These are phyloP conservation scores for Diglossa cyanea DNA, from an alignment of 2,797 vertebrate species.

Conservation along the genomic window DNA sequence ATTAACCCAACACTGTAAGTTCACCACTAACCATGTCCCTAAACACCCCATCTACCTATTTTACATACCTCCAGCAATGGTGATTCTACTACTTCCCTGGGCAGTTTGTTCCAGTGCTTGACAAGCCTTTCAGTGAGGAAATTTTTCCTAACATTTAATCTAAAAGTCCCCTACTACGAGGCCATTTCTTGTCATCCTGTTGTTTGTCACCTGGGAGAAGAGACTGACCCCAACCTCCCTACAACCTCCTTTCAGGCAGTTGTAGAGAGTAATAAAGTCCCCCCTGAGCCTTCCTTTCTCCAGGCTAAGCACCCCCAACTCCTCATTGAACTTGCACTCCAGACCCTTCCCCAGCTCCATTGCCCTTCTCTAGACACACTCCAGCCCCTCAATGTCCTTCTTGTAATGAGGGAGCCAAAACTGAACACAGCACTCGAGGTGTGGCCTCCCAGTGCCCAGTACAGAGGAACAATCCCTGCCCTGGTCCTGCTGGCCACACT, in stretches of 20 bases:
- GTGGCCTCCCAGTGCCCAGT: fast-evolving
- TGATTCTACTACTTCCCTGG: background rate
- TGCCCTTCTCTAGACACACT: fast-evolving
- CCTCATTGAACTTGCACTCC: background rate
- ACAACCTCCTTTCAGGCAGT: background rate
- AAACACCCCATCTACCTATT: background rate
- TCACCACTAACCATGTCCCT: background rate
- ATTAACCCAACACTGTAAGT: background rate
- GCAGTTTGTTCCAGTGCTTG: background rate
- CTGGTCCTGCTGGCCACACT: too few relatives aligned
- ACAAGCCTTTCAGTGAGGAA: background rate
- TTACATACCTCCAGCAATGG: background rate
- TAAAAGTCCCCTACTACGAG: background rate
- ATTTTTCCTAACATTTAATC: background rate
- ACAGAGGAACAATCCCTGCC: fast-evolving
- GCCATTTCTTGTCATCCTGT: background rate
- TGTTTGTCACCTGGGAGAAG: background rate
- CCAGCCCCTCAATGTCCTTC: background rate
- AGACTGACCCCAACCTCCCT: background rate
- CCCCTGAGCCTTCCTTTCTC: background rate
- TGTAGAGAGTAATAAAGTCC: background rate
- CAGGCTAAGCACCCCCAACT: fast-evolving
- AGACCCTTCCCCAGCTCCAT: fast-evolving
- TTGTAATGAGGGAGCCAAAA: fast-evolving
- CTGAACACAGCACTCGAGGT: fast-evolving